Evolutionary conservation across 2,888 invertebrate species (phyloP).

Genomic region (Papilio elwesi): DNA sequence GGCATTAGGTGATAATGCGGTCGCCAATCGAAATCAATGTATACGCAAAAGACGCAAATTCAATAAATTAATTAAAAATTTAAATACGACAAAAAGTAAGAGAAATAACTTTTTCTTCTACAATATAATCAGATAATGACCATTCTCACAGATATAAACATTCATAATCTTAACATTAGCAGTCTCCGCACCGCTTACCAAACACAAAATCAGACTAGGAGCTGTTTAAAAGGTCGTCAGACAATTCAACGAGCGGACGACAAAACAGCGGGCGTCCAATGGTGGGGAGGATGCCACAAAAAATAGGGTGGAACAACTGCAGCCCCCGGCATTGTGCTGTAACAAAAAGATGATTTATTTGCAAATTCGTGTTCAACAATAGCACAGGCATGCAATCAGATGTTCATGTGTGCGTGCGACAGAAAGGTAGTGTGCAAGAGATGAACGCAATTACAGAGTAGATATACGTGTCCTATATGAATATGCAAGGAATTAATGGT

Average conservation of each 20-base stretch:
- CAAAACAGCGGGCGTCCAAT: conserved; percentile 31
- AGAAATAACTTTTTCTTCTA: too few relatives aligned
- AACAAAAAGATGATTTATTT: conserved; percentile 79
- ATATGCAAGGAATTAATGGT: not conserved
- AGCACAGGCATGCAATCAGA: conserved; percentile 65
- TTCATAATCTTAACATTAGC: not conserved
- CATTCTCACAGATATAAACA: not conserved
- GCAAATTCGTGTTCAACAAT: conserved; percentile 52
- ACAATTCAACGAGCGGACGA: conserved; percentile 30
- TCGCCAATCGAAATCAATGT: too few relatives aligned
- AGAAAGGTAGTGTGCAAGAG: conserved; percentile 19
- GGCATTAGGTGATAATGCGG: too few relatives aligned
- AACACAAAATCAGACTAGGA: conserved; percentile 25
- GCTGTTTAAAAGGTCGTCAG: conserved; percentile 30
- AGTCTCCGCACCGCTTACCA: conserved; percentile 27
- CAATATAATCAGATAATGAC: too few relatives aligned
- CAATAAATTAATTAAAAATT: too few relatives aligned
- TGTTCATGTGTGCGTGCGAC: conserved; percentile 54
- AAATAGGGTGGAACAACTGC: conserved; percentile 70
- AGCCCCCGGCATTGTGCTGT: conserved; percentile 63
- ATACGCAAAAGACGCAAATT: too few relatives aligned
- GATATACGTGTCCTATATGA: not conserved
- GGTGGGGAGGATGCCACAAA: conserved; percentile 66
- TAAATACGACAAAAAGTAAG: too few relatives aligned
- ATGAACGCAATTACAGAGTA: not conserved